These are phyloP conservation scores for Tympanuchus pallidicinctus DNA, from an alignment of 2,113 vertebrate genomes.

Conservation along the genomic window DNA sequence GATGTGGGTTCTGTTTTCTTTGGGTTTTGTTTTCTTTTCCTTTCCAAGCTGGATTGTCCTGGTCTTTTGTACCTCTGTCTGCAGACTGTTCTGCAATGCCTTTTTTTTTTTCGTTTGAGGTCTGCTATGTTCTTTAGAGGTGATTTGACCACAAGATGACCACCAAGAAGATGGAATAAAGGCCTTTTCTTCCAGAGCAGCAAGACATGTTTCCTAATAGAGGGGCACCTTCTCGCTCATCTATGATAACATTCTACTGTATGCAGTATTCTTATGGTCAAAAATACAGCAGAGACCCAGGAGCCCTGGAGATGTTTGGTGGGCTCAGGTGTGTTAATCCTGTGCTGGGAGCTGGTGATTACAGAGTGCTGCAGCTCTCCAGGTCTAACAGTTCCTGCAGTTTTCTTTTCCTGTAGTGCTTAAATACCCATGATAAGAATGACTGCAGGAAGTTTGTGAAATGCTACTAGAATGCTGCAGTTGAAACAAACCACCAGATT, in stretches of 20 bases:
- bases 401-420: not conserved
- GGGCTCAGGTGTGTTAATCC: not conserved
- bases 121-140: not conserved
- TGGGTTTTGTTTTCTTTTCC: not conserved
- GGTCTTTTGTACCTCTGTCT: not conserved
- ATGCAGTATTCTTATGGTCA: not conserved
- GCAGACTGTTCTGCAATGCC: not conserved
- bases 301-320: not conserved
- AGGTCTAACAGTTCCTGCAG: not conserved
- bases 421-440: not conserved
- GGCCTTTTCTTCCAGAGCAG: not conserved
- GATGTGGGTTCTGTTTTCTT: not conserved
- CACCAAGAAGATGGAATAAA: not conserved
- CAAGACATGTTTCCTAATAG: not conserved
- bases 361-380: not conserved
- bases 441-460: not conserved
- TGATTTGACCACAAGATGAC: not conserved
- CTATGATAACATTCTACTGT: not conserved
- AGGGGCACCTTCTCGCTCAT: not conserved
- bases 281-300: rapidly evolving
- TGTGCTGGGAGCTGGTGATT: rapidly evolving
- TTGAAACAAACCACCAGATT: not conserved
- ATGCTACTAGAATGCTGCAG: not conserved
- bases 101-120: not conserved
- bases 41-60: not conserved